Evolutionary conservation across 2,888 invertebrate genomes (phyloP).

Genomic region (Dasysyrphus albostriatus): DNA sequence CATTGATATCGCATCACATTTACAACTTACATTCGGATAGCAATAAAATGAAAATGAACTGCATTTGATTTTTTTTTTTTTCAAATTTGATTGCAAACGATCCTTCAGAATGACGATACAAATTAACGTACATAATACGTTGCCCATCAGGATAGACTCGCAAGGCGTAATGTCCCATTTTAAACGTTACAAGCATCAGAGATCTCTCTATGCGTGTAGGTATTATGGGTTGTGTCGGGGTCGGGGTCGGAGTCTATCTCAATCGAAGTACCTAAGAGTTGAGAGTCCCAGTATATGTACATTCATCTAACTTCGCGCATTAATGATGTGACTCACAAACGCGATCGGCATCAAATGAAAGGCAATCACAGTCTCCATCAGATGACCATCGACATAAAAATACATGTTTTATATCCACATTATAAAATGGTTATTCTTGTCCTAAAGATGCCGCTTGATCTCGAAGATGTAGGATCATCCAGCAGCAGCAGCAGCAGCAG

Average conservation of each 20-base stretch:
- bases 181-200: conserved; percentile 62
- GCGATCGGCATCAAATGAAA: conserved; percentile 75
- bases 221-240: conserved; percentile 18
- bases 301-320: conserved; percentile 60
- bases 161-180: conserved; percentile 65
- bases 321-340: conserved; percentile 75
- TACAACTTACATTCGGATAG: conserved; percentile 12
- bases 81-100: conserved; percentile 54
- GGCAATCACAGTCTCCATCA: conserved; percentile 73
- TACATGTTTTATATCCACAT: conserved; percentile 77
- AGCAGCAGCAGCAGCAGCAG: conserved; percentile 4
- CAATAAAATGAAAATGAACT: conserved; percentile 51
- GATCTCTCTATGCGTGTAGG: conserved; percentile 36
- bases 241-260: conserved; percentile 27
- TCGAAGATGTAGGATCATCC: conserved; percentile 46
- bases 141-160: conserved; percentile 24
- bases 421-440: conserved; percentile 74
- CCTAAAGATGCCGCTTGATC: conserved; percentile 72
- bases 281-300: neutral
- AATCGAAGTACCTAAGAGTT: neutral
- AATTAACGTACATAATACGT: conserved; percentile 51
- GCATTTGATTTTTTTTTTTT: conserved; percentile 27
- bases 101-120: conserved; percentile 64
- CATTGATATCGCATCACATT: conserved; percentile 47
- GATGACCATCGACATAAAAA: conserved; percentile 77